Percentiles rank a stretch among this genome's conserved stretches.
Evolutionary conservation across 92 coral and sea anemone genomes (phyloP).

Genomic region (Palythoa heliodiscus): DNA sequence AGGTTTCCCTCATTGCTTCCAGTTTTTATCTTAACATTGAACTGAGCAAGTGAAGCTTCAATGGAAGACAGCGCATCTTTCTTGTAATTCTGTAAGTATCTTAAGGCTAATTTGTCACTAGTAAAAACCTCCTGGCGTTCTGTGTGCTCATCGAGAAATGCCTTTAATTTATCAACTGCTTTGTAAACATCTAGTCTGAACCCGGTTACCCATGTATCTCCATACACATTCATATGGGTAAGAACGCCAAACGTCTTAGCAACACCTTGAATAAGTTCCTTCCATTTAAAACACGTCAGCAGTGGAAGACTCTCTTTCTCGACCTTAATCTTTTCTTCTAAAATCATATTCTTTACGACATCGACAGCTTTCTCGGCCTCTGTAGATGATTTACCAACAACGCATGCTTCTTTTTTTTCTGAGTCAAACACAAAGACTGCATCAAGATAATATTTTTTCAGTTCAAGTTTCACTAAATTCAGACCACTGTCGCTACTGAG

Average conservation of each 20-base stretch:
- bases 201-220: constrained; percentile 75
- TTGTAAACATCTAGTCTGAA: constrained; percentile 57
- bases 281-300: constrained; percentile 55
- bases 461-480: constrained; percentile 45
- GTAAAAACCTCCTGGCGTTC: constrained; percentile 41
- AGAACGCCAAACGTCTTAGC: constrained; percentile 30
- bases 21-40: constrained; percentile 51
- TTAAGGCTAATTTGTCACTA: constrained; percentile 54
- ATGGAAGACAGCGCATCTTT: constrained; percentile 56
- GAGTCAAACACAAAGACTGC: constrained; percentile 69
- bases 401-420: constrained; percentile 24
- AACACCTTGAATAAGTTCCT: constrained; percentile 47
- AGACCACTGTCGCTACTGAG: constrained; percentile 58
- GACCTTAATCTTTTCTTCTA: constrained; percentile 61
- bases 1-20: constrained; percentile 51
- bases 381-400: constrained; percentile 54
- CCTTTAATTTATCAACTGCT: constrained; percentile 49
- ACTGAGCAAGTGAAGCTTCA: constrained; percentile 47
- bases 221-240: constrained; percentile 49
- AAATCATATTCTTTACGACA: constrained; percentile 45
- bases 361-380: constrained; percentile 60
- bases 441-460: constrained; percentile 48
- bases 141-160: constrained; percentile 63
- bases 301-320: constrained; percentile 49
- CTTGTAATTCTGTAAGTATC: constrained; percentile 61